phyloP scores from a whole-genome alignment of 1,140 invertebrate species.

The Sweltsa coloradensis region DNA sequence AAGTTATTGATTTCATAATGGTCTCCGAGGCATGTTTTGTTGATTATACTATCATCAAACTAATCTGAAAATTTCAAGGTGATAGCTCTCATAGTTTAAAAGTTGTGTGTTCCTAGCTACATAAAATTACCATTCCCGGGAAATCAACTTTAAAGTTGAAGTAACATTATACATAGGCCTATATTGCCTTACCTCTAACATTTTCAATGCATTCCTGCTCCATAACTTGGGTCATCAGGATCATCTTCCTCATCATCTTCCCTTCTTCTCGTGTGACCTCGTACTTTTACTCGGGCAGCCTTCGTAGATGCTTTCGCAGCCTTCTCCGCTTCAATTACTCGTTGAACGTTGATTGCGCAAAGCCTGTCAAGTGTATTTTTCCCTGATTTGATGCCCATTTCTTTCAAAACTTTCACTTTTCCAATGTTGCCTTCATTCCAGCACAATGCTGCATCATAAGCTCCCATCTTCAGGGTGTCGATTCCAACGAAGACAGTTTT shows the following conservation, averaged over 20 bases:
- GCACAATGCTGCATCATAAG: constrained; percentile 11
- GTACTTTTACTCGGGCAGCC: constrained; percentile 1
- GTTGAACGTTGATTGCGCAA: constrained; percentile 5
- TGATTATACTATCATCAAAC: too few relatives aligned
- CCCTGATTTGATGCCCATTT: constrained; percentile 9
- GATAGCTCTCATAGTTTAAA: too few relatives aligned
- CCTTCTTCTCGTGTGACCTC: constrained; percentile 6
- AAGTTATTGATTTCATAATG: too few relatives aligned
- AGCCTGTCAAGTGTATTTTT: background rate
- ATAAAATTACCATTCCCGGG: too few relatives aligned
- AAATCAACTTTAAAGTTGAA: too few relatives aligned
- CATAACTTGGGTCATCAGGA: constrained; percentile 6
- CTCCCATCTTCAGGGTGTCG: constrained; percentile 11
- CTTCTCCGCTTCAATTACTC: constrained; percentile 9
- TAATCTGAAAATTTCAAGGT: too few relatives aligned
- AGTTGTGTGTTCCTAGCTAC: too few relatives aligned
- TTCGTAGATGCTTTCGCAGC: background rate
- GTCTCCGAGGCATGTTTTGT: too few relatives aligned
- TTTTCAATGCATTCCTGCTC: constrained; percentile 8
- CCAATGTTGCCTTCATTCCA: constrained; percentile 14
- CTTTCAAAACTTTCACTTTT: constrained; percentile 11
- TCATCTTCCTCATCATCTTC: background rate
- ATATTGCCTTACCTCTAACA: too few relatives aligned
- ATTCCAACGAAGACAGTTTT: constrained; percentile 16
- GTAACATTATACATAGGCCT: too few relatives aligned